phyloP scores from a whole-genome alignment of 2,797 vertebrate species.

The Hippocampus kuda region DNA sequence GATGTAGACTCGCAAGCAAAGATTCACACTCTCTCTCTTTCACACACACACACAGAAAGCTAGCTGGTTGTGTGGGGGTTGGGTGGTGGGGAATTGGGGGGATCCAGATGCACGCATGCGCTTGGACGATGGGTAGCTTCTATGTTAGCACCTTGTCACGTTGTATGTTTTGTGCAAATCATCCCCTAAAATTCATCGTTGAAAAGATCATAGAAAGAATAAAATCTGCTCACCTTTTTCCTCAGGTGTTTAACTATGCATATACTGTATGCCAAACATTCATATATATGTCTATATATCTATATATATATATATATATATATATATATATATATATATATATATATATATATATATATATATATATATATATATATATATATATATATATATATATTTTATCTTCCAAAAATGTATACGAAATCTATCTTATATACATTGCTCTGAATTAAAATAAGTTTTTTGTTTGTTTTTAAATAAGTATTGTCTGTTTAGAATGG shows the following conservation, averaged over 20 bases:
- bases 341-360: slow-evolving; percentile 75
- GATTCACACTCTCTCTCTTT: background rate
- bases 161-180: slow-evolving; percentile 76
- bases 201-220: slow-evolving; percentile 76
- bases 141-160: slow-evolving; percentile 80
- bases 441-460: slow-evolving; percentile 66
- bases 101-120: slow-evolving; percentile 60
- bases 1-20: slow-evolving; percentile 33
- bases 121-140: slow-evolving; percentile 68
- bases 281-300: slow-evolving; percentile 78
- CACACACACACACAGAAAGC: slow-evolving; percentile 9
- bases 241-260: slow-evolving; percentile 77
- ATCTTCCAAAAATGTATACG: slow-evolving; percentile 76
- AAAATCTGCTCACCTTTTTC: slow-evolving; percentile 75
- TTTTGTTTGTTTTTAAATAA: slow-evolving; percentile 41
- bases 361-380: too few relatives aligned
- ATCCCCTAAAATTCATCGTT: slow-evolving; percentile 69
- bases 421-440: slow-evolving; percentile 80
- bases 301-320: slow-evolving; percentile 70
- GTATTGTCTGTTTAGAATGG: slow-evolving; percentile 51
- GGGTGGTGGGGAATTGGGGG: slow-evolving; percentile 3
- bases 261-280: slow-evolving; percentile 76
- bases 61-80: slow-evolving; percentile 20
- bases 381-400: slow-evolving; percentile 74
- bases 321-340: slow-evolving; percentile 75